Base-by-base conservation (phyloP, 2,113 vertebrate genomes). In the Falco punctatus region DNA sequence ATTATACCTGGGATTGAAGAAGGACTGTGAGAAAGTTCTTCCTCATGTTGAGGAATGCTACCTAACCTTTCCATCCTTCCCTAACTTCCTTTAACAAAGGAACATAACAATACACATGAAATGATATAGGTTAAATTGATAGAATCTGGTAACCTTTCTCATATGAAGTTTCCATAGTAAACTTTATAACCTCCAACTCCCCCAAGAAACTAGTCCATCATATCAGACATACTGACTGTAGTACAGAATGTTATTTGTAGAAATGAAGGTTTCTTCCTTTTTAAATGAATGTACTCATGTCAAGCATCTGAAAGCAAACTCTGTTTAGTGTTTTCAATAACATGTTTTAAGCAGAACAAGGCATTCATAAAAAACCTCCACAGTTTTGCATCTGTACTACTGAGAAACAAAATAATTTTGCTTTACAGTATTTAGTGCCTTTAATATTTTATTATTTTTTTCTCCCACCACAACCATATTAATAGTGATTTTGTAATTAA, bases 1-100 rank as follows among this genome's bases (percentile, higher is more conserved):
- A 11, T 1, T 51, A 17, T 48, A 28, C 17, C 28, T 61, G n/a
- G 8, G 4, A 6, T 1, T 28, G 13, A 3, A 49, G 32, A 26
- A 10, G 40, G 21, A 7, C 32, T 10, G 1, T 7, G 51, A 30
- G 12, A 35, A 48, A 28, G 17, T 28, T 52, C 11, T 55, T 81
- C 14, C 14, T 75, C 2, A 0, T 12, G 8, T 5, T 64, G 23
- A 24, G 8, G 9, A 19, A 4, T 23, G 30, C 33, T 75, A 19
- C 24, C 26, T 21, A 38, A 33, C 2, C 3, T 21, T 26, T 57
- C 3, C 9, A 33, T 24, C 10, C 6, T 4, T 69, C 10, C 18
- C 32, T 51, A 17, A 15, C 19, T 28, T 66, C 15, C 28, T 42
- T 19, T 15, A 19, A 19, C 2, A 71, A n/a, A 58, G 38, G 9